Conservation (phyloP, 1,140 invertebrate genomes). For the Galendromus occidentalis region DNA sequence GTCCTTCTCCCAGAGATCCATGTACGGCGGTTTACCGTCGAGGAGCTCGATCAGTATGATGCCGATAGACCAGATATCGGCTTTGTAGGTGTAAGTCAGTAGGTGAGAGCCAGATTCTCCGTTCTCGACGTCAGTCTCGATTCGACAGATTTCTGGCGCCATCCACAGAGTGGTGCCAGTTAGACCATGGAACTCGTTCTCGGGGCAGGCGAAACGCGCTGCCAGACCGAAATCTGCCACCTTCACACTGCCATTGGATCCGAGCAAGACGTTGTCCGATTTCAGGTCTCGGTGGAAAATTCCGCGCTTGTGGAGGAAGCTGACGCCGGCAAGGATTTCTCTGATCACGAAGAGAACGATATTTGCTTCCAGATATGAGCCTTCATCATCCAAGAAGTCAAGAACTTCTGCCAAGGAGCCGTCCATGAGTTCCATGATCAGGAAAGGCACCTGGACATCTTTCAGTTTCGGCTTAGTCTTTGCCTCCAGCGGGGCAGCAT, state of each 20-base stretch:
- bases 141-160: not conserved
- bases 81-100: conserved; percentile 21
- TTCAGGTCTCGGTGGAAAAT: conserved; percentile 36
- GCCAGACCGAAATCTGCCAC: conserved; percentile 12
- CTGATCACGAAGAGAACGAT: conserved; percentile 41
- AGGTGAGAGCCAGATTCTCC: too few relatives aligned
- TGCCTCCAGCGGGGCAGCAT: not conserved
- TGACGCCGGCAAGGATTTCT: conserved; percentile 75
- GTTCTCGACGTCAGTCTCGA: too few relatives aligned
- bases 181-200: conserved; percentile 37
- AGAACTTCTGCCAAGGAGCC: not conserved
- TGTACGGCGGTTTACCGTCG: conserved; percentile 89
- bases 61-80: conserved; percentile 38
- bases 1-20: conserved; percentile 37
- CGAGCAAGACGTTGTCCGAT: conserved; percentile 36
- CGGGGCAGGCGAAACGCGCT: conserved; percentile 47
- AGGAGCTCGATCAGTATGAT: conserved; percentile 99
- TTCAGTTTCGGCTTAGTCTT: not conserved
- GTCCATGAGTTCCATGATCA: conserved; percentile 1
- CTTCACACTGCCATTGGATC: conserved; percentile 28
- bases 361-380: not conserved
- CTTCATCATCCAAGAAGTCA: not conserved
- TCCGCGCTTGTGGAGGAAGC: conserved; percentile 29
- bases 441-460: not conserved
- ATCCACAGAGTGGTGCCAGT: not conserved